Conservation (phyloP, 2,797 vertebrate genomes). For the Phoebastria nigripes region DNA sequence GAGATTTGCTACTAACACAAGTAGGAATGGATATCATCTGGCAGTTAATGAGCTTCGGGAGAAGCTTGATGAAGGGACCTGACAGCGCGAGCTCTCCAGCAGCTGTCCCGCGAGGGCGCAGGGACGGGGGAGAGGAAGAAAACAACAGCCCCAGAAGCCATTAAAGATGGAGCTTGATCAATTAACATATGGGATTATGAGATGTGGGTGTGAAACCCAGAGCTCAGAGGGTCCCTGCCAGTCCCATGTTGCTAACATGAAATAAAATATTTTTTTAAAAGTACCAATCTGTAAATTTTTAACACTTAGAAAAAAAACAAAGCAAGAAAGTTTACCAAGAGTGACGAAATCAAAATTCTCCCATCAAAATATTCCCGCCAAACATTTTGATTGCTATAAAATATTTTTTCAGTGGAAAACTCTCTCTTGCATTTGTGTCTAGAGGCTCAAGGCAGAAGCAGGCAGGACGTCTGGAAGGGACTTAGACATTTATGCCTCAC, state of each 20-base stretch:
- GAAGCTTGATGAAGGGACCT: neutral
- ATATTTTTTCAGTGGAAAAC: neutral
- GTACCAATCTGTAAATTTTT: neutral
- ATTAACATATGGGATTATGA: neutral
- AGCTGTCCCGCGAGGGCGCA: fast-evolving
- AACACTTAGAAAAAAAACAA: neutral
- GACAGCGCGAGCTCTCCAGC: neutral
- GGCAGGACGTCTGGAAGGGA: neutral
- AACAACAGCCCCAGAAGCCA: neutral
- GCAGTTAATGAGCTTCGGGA: neutral
- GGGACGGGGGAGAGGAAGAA: neutral
- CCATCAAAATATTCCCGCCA: neutral
- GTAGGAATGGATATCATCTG: neutral
- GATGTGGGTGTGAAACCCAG: neutral
- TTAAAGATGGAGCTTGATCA: neutral
- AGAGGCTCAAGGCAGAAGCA: neutral
- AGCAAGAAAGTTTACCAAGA: neutral
- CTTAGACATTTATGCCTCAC: neutral
- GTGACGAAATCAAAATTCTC: neutral
- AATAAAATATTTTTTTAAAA: neutral
- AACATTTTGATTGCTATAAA: neutral
- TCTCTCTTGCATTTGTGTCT: neutral
- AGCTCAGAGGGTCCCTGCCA: neutral
- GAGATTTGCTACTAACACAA: neutral
- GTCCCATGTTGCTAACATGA: no score